phyloP scores from a whole-genome alignment of 2,113 vertebrate genomes.

The Atlantisia rogersi region DNA sequence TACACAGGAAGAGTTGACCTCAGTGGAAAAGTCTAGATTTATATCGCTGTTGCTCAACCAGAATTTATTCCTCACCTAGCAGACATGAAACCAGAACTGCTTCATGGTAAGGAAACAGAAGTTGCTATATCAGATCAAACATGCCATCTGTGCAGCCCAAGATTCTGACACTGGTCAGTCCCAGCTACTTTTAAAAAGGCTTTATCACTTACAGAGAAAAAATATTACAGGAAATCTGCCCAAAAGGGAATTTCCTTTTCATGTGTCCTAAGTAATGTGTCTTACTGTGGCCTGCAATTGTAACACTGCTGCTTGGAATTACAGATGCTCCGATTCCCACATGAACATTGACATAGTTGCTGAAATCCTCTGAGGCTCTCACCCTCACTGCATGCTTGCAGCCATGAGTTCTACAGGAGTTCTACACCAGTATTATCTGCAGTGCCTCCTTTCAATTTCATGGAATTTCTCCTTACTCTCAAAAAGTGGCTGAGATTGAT shows the following conservation, averaged over 20 bases:
- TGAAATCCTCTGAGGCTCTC: neutral
- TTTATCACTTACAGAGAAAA: neutral
- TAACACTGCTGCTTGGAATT: rapidly evolving
- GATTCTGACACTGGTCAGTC: neutral
- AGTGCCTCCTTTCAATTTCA: neutral
- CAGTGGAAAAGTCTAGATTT: neutral
- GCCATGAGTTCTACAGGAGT: neutral
- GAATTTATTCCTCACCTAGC: neutral
- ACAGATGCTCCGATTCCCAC: neutral
- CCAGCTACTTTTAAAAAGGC: neutral
- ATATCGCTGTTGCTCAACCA: neutral
- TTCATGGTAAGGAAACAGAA: neutral
- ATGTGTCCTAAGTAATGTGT: rapidly evolving
- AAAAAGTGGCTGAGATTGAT: neutral
- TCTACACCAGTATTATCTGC: rapidly evolving
- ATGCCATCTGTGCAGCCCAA: rapidly evolving
- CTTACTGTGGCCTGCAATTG: too few species aligned
- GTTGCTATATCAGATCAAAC: rapidly evolving
- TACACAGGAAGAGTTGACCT: neutral
- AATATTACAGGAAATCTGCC: neutral
- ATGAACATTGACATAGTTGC: neutral
- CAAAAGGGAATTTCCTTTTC: neutral
- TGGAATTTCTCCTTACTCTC: neutral
- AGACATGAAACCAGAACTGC: neutral
- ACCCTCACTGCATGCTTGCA: neutral